These are phyloP conservation scores for Ridgeia piscesae DNA, from an alignment of 1,140 invertebrate species.

Conservation along the genomic window DNA sequence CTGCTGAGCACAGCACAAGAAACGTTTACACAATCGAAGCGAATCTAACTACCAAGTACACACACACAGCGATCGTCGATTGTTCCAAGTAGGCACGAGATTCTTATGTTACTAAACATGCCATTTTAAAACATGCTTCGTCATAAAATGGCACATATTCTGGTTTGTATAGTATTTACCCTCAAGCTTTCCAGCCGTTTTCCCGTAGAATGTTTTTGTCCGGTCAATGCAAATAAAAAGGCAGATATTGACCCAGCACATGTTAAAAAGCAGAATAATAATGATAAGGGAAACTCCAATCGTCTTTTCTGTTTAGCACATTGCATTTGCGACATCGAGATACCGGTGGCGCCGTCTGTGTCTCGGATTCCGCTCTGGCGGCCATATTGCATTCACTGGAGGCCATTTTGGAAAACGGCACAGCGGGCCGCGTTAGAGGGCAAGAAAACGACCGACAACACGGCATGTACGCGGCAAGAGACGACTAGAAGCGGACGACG, in stretches of 20 bases:
- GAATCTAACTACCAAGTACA: neutral
- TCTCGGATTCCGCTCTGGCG: neutral
- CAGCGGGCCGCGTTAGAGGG: neutral
- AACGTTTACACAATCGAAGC: neutral
- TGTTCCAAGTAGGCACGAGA: neutral
- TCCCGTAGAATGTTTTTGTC: neutral
- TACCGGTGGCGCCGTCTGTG: neutral
- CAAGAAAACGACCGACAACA: neutral
- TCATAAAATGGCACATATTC: neutral
- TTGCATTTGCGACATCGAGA: neutral
- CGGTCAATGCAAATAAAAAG: neutral
- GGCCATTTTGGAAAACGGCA: neutral
- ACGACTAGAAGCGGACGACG: slow-evolving; percentile 6
- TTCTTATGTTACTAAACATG: too few species aligned
- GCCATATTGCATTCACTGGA: neutral
- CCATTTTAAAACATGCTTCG: neutral
- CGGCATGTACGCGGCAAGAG: neutral
- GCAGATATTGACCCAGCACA: neutral
- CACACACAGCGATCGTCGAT: neutral
- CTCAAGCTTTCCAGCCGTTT: neutral
- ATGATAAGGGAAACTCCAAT: neutral
- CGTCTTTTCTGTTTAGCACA: neutral
- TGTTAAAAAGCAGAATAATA: neutral
- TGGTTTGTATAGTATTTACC: neutral
- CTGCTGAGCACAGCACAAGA: neutral